Conservation (phyloP, 2,888 invertebrate species). For the Ophion ventricosus region DNA sequence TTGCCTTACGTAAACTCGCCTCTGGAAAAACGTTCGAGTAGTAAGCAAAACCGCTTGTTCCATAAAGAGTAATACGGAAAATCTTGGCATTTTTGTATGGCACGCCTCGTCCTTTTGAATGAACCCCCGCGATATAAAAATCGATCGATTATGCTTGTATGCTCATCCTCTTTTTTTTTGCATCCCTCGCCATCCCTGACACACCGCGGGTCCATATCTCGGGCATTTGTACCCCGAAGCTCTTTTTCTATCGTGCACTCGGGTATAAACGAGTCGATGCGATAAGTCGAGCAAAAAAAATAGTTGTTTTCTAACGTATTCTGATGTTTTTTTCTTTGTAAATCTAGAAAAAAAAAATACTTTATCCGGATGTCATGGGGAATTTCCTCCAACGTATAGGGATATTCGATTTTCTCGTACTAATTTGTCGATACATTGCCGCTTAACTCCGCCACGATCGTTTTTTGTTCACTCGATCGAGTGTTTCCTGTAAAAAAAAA, state of each 20-base stretch:
- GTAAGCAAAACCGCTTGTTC: slow-evolving; percentile 37
- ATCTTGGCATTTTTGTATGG: slow-evolving; percentile 62
- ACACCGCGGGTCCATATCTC: neutral
- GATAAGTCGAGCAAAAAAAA: neutral
- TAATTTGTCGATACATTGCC: too few species aligned
- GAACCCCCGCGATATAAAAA: slow-evolving; percentile 30
- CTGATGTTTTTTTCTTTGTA: too few species aligned
- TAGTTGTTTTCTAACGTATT: neutral
- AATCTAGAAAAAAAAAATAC: too few species aligned
- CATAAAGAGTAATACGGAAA: slow-evolving; percentile 40
- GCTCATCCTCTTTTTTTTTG: slow-evolving; percentile 27
- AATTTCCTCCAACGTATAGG: too few species aligned
- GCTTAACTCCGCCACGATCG: too few species aligned
- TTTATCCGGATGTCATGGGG: too few species aligned
- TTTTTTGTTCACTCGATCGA: too few species aligned
- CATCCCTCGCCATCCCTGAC: neutral
- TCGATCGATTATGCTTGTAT: slow-evolving; percentile 45
- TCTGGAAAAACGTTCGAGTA: slow-evolving; percentile 26
- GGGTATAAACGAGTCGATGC: neutral
- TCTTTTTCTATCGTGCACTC: neutral
- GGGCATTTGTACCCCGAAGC: neutral
- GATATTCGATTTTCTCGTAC: too few species aligned
- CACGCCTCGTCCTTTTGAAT: slow-evolving; percentile 38
- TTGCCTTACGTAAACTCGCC: slow-evolving; percentile 64
- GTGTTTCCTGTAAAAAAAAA: too few species aligned